Evolutionary conservation across 2,797 vertebrate species (phyloP), one percentile per base, ranked within the genome.

Genomic region (Microhierax caerulescens): DNA sequence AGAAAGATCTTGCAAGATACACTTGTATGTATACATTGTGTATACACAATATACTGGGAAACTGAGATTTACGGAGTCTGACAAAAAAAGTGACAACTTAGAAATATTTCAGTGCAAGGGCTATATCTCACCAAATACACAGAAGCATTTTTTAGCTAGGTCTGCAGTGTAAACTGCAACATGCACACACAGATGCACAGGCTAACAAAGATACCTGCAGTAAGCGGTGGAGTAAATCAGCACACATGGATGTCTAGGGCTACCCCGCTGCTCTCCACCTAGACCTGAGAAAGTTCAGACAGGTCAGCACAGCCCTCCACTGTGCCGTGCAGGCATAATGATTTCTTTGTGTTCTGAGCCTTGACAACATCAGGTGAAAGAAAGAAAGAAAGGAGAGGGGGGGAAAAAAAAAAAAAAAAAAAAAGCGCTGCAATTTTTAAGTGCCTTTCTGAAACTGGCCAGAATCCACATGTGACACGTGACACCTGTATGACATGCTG

Each of bases 391-490:
- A 32, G 11, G 59, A 64, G 32, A 10, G 15, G 34, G 36, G 43
- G n/a, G 57, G 50, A 37, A 61, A 37, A 36, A 60, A 45, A 78
- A 63, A 37, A 64, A 56, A 37, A 61, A 37, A 36, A 60, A 45
- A 78, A 63, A 73, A 61, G 5, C 34, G 8, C 60, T 47, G 24
- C 47, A 21, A 47, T 47, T 79, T 63, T 74, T 8, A 61, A 90
- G 34, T 45, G 37, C 19, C n/a, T 57, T 70, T 60, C 48, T 36
- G 24, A 67, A 88, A 48, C 5, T 51, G 75, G 37, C 14, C 27
- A 25, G 45, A 68, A 45, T 23, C n/a, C 70, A 41, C 10, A 8
- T 0, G 61, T 2, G 37, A 67, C 88, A 76, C 0, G 0, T 4
- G 39, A 65, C 30, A 32, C 24, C 11, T 1, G 50, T 24, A 13